These are phyloP conservation scores for Halcyon malimbica DNA, from an alignment of 2,113 vertebrate species.

Conservation along the genomic window DNA sequence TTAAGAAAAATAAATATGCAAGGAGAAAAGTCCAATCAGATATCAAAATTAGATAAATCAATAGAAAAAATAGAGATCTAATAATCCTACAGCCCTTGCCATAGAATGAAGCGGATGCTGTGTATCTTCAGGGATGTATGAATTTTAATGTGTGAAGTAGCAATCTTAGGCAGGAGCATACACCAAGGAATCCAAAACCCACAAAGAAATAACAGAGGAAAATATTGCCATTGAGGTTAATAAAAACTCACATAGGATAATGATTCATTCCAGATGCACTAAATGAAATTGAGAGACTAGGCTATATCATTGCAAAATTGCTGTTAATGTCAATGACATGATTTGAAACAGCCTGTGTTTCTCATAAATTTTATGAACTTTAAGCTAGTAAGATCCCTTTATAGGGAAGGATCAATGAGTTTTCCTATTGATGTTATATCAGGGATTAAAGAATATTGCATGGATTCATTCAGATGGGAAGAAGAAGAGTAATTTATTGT, in stretches of 20 bases:
- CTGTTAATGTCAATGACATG: background rate
- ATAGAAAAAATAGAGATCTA: background rate
- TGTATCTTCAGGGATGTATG: background rate
- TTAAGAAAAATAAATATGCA: background rate
- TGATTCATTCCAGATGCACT: background rate
- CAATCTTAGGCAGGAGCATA: background rate
- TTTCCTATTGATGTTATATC: background rate
- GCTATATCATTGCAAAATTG: background rate
- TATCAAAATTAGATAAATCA: background rate
- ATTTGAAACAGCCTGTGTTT: background rate
- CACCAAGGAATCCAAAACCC: background rate
- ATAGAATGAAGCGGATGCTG: background rate
- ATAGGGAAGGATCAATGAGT: background rate
- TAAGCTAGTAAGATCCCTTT: background rate
- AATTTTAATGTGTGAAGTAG: background rate
- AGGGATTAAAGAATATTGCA: slow-evolving; percentile 4
- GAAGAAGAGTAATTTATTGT: background rate
- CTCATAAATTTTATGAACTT: background rate
- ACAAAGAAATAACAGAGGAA: background rate
- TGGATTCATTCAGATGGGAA: background rate
- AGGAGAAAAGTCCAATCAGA: background rate
- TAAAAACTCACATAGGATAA: background rate
- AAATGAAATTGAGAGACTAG: background rate
- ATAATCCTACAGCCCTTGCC: background rate
- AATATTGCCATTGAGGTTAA: background rate